phyloP scores from a whole-genome alignment of 2,888 invertebrate genomes.

The Drosophila dives region DNA sequence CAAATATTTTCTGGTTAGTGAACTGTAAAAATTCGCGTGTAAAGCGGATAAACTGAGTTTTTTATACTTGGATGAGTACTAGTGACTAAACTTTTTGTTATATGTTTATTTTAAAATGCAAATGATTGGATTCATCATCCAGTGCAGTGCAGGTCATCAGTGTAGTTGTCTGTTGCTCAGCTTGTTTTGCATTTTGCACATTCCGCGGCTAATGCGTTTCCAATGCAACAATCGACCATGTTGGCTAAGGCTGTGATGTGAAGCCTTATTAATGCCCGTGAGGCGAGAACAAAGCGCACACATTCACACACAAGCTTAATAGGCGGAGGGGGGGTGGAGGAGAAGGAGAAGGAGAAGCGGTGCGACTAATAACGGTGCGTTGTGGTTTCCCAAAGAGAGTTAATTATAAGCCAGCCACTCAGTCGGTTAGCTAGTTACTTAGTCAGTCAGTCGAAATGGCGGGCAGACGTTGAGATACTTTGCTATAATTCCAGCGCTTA shows the following conservation, averaged over 20 bases:
- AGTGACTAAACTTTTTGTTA: not conserved
- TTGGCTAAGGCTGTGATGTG: constrained; percentile 34
- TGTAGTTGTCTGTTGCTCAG: constrained; percentile 4
- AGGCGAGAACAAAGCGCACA: constrained; percentile 60
- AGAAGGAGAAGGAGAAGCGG: not conserved
- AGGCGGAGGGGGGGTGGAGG: not conserved
- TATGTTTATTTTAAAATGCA: not conserved
- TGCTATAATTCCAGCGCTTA: constrained; percentile 64
- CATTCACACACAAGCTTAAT: constrained; percentile 34
- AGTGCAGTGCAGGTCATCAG: constrained; percentile 14
- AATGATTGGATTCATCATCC: not conserved
- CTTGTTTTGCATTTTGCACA: constrained; percentile 34
- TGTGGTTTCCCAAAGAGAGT: constrained; percentile 75
- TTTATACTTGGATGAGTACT: not conserved
- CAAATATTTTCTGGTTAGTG: not conserved
- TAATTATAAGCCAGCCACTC: constrained; percentile 75
- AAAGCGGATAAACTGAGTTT: not conserved
- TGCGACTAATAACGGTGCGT: constrained; percentile 73
- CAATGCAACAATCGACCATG: constrained; percentile 70
- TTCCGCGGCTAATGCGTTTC: constrained; percentile 73
- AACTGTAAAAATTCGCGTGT: not conserved
- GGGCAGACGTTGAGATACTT: constrained; percentile 34
- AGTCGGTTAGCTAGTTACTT: constrained; percentile 14
- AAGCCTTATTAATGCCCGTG: constrained; percentile 59
- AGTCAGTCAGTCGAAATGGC: constrained; percentile 14